Evolutionary conservation across 2,888 invertebrate genomes (phyloP).

Genomic region (Athalia circularis): DNA sequence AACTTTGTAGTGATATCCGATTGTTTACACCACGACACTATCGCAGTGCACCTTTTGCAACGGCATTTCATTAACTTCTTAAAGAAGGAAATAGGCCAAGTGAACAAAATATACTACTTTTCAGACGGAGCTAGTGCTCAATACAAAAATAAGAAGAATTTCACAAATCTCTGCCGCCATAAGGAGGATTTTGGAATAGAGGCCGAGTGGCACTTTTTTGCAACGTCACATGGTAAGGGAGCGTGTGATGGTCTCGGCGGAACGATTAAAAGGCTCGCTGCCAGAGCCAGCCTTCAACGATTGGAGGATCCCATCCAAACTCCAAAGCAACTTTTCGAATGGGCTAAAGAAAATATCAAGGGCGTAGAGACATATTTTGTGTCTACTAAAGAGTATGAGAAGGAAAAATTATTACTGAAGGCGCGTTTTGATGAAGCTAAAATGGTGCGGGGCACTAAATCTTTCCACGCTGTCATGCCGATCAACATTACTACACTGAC

Average conservation of each 20-base stretch:
- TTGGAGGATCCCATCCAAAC: too few species aligned
- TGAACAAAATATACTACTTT: not conserved
- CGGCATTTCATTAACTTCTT: conserved; percentile 38
- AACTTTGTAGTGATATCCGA: conserved; percentile 55
- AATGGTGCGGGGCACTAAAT: too few species aligned
- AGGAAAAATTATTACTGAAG: too few species aligned
- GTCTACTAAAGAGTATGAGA: too few species aligned
- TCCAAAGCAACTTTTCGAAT: too few species aligned
- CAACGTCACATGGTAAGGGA: not conserved
- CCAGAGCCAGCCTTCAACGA: too few species aligned
- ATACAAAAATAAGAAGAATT: not conserved
- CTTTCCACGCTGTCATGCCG: not conserved
- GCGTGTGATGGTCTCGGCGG: conserved; percentile 3
- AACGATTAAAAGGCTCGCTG: not conserved
- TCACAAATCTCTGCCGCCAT: not conserved
- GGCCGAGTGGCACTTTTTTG: conserved; percentile 14
- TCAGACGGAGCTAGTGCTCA: not conserved
- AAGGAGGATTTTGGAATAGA: not conserved
- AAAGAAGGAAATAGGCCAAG: not conserved
- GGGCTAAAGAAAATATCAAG: too few species aligned
- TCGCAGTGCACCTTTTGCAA: conserved; percentile 48
- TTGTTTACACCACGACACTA: conserved; percentile 51
- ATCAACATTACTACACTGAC: too few species aligned
- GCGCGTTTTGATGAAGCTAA: too few species aligned
- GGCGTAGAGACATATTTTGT: too few species aligned